These are phyloP conservation scores for Pristionchus japonicus DNA, from an alignment of 2,888 invertebrate species.

Conservation along the genomic window DNA sequence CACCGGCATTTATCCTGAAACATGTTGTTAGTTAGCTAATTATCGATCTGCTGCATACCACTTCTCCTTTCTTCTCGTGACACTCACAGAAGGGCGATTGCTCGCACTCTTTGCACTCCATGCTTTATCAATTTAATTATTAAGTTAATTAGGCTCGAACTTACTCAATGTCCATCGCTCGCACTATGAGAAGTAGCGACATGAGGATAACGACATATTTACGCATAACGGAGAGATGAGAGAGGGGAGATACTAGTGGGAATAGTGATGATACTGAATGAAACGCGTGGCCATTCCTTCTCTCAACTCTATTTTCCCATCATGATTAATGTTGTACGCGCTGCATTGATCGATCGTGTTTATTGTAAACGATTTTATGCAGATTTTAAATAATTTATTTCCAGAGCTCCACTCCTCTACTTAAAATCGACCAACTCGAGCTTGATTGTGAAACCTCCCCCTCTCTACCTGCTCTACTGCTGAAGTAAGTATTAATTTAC, in stretches of 20 bases:
- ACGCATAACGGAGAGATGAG: not conserved
- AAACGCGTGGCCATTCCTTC: not conserved
- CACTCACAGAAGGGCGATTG: conserved; percentile 14
- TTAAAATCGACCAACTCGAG: no score
- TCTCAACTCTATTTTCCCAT: not conserved
- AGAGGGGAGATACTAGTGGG: not conserved
- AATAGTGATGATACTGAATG: not conserved
- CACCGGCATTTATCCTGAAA: not conserved
- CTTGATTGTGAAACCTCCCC: no score
- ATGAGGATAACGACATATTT: not conserved
- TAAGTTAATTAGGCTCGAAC: not conserved
- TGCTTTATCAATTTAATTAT: not conserved
- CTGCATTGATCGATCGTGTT: not conserved
- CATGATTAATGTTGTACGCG: not conserved
- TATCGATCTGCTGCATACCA: not conserved
- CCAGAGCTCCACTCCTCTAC: no score
- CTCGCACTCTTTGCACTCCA: conserved; percentile 1
- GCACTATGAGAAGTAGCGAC: not conserved
- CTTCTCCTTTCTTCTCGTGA: conserved; percentile 23
- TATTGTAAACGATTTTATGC: no score
- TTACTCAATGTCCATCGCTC: conserved; percentile 6
- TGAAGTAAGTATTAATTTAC: no score
- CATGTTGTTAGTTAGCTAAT: not conserved
- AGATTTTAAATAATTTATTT: no score
- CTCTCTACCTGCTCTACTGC: no score